Evolutionary conservation across 1,140 invertebrate species (phyloP).

Genomic region (Lutraria rhynchaena): DNA sequence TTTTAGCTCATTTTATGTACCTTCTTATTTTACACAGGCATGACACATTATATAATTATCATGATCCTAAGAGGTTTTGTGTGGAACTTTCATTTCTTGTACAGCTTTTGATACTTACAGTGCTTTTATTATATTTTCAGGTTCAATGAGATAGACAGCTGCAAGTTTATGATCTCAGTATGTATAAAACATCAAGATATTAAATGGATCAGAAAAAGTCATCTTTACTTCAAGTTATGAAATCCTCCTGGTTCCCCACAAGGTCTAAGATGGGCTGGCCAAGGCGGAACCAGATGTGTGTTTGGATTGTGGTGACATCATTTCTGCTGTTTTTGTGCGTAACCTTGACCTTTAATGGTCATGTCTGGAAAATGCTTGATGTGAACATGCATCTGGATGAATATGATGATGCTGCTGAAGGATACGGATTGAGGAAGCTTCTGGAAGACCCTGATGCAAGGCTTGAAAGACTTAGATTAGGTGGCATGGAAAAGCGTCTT

Average conservation of each 20-base stretch:
- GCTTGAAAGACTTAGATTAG: slow-evolving; percentile 16
- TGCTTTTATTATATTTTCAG: no score
- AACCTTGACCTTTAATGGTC: slow-evolving; percentile 46
- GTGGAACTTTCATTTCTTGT: no score
- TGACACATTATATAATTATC: no score
- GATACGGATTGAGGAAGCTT: slow-evolving; percentile 59
- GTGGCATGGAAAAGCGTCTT: slow-evolving; percentile 55
- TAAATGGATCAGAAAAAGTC: slow-evolving; percentile 3
- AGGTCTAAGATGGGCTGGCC: slow-evolving; percentile 39
- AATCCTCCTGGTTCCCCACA: slow-evolving; percentile 2
- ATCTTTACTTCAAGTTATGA: not conserved
- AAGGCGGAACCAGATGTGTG: slow-evolving; percentile 20
- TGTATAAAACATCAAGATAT: no score
- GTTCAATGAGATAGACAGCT: no score
- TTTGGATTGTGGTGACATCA: slow-evolving; percentile 38
- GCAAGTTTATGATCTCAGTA: no score
- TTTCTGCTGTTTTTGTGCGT: slow-evolving; percentile 35
- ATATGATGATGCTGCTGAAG: slow-evolving; percentile 48
- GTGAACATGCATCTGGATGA: slow-evolving; percentile 26
- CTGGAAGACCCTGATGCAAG: slow-evolving; percentile 42
- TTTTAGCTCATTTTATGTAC: no score
- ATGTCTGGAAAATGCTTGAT: slow-evolving; percentile 42
- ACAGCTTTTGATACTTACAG: no score
- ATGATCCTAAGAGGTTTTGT: no score
- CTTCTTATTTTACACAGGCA: no score